phyloP scores from a whole-genome alignment of 2,113 vertebrate genomes.

The Phylloscopus trochiloides region DNA sequence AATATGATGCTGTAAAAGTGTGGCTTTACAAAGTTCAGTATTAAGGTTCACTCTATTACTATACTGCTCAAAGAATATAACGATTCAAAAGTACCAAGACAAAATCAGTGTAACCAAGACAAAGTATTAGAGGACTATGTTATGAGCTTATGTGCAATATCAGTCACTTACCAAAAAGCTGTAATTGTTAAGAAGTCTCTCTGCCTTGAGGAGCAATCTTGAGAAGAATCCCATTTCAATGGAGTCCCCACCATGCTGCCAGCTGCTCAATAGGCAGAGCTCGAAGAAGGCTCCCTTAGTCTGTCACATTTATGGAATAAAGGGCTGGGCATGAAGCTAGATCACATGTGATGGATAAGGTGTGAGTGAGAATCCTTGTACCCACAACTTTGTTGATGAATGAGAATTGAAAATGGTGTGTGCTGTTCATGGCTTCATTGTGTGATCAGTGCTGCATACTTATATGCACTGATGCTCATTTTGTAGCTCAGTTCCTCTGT shows the following conservation, averaged over 20 bases:
- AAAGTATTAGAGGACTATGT: background rate
- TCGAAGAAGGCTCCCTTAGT: background rate
- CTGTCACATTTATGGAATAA: background rate
- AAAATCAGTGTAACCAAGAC: background rate
- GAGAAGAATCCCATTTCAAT: background rate
- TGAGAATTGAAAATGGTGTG: background rate
- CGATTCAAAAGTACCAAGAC: background rate
- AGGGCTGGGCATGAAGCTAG: background rate
- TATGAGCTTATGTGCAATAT: accelerated
- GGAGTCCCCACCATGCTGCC: background rate
- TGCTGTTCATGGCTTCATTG: background rate
- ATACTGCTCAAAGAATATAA: background rate
- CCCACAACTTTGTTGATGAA: background rate
- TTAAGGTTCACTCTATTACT: background rate
- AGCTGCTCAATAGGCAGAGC: background rate
- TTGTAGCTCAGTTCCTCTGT: background rate
- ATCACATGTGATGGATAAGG: background rate
- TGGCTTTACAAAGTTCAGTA: background rate
- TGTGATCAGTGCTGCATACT: background rate
- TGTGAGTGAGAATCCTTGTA: background rate
- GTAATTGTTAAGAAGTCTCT: background rate
- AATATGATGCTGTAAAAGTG: background rate
- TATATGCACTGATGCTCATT: background rate
- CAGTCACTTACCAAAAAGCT: background rate
- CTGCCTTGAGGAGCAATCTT: background rate